Percentiles rank a stretch among this genome's conserved stretches.
phyloP scores from a whole-genome alignment of 1,140 invertebrate species.

The Anoplolepis gracilipes region DNA sequence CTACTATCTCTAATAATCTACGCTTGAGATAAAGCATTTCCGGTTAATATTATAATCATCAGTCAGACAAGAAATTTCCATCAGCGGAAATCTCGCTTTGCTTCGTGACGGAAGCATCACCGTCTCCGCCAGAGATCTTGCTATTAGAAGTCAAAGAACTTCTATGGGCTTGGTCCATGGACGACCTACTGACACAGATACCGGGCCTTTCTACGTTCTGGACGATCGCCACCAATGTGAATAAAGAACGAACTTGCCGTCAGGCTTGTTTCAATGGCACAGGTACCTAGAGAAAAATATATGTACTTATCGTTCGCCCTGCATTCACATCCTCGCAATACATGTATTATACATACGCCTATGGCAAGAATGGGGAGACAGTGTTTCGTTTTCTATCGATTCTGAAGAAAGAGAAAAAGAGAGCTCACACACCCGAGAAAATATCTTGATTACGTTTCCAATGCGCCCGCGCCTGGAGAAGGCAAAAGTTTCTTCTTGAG shows the following conservation, averaged over 20 bases:
- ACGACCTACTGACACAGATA: conserved; percentile 83
- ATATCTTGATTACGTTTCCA: conserved; percentile 54
- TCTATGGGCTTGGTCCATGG: conserved; percentile 83
- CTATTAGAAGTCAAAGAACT: conserved; percentile 78
- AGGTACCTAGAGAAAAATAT: conserved; percentile 18
- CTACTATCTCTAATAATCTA: neutral
- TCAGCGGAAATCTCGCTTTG: conserved; percentile 13
- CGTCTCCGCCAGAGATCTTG: conserved; percentile 47
- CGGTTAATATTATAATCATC: neutral
- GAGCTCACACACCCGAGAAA: conserved; percentile 56
- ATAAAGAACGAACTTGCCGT: conserved; percentile 36
- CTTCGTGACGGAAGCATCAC: conserved; percentile 25
- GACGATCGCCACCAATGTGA: conserved; percentile 27
- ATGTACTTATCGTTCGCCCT: conserved; percentile 5
- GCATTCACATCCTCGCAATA: neutral
- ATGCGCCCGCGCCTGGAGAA: conserved; percentile 42
- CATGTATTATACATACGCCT: neutral
- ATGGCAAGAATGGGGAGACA: neutral
- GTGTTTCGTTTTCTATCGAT: conserved; percentile 25
- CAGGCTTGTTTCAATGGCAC: conserved; percentile 41
- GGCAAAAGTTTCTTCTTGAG: conserved; percentile 74
- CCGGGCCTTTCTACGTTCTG: conserved; percentile 80
- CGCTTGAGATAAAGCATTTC: neutral
- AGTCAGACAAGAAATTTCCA: conserved; percentile 14
- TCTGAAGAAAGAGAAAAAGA: neutral